Evolutionary conservation across 2,113 vertebrate genomes (phyloP).

Genomic region (Rhizomys pruinosus): DNA sequence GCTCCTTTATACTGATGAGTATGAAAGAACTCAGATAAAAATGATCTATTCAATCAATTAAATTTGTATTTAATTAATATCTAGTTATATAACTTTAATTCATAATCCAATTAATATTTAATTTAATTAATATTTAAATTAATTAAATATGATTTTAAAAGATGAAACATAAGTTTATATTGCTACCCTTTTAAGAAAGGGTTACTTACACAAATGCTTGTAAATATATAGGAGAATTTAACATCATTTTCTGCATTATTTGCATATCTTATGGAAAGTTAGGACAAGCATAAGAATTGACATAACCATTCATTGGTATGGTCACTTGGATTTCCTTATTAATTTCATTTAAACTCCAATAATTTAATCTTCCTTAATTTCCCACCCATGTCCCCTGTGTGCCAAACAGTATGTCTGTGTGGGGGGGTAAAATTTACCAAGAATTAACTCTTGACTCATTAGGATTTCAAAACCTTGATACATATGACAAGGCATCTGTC

Average conservation of each 20-base stretch:
- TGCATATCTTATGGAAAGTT: not conserved
- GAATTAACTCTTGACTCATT: not conserved
- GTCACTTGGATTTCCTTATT: not conserved
- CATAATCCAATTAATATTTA: slow-evolving; percentile 34
- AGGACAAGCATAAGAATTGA: not conserved
- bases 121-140: slow-evolving; percentile 37
- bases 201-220: not conserved
- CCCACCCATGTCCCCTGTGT: not conserved
- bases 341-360: slow-evolving; percentile 34
- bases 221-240: not conserved
- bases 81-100: not conserved
- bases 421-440: not conserved
- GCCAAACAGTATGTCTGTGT: not conserved
- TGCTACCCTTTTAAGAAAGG: not conserved
- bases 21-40: slow-evolving; percentile 28
- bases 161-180: slow-evolving; percentile 30
- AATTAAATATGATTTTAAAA: slow-evolving; percentile 53
- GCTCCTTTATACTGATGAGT: not conserved
- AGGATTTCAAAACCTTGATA: not conserved
- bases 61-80: not conserved
- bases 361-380: not conserved
- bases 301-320: not conserved
- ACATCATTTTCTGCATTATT: not conserved
- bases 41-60: slow-evolving; percentile 34
- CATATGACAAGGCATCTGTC: not conserved